These are phyloP conservation scores for Sylvia borin DNA, from an alignment of 2,797 vertebrate species.

Conservation along the genomic window DNA sequence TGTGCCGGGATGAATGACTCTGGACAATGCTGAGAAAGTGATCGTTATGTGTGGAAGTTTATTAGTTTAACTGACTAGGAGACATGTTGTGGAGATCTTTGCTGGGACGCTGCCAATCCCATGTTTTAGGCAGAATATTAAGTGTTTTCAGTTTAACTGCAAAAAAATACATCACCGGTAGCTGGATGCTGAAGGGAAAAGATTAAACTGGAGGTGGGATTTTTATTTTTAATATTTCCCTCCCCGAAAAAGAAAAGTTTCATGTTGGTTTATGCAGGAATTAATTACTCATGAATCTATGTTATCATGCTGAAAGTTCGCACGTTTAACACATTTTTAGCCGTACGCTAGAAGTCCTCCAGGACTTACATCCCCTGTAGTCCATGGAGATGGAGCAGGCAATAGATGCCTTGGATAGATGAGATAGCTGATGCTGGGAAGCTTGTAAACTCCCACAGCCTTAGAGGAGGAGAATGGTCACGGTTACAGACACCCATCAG, in stretches of 20 bases:
- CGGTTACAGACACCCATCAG: background rate
- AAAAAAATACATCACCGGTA: background rate
- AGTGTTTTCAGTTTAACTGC: background rate
- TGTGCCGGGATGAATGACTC: background rate
- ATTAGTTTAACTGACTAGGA: conserved; percentile 1
- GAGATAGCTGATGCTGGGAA: background rate
- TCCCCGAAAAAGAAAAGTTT: background rate
- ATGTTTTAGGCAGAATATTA: background rate
- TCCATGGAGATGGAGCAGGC: background rate
- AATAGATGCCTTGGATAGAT: background rate
- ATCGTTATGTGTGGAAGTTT: background rate
- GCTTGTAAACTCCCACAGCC: background rate
- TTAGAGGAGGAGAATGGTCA: background rate
- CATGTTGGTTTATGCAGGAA: background rate
- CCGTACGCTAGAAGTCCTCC: background rate
- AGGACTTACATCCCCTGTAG: background rate
- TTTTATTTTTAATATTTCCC: background rate
- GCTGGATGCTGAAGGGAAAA: background rate
- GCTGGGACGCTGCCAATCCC: background rate
- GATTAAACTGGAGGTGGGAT: background rate
- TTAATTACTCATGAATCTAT: background rate
- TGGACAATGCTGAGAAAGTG: background rate
- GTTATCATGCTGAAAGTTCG: background rate
- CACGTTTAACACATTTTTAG: background rate
- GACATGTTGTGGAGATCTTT: background rate